Conservation (phyloP, 2,113 vertebrate genomes). For the Amphiprion ocellaris region DNA sequence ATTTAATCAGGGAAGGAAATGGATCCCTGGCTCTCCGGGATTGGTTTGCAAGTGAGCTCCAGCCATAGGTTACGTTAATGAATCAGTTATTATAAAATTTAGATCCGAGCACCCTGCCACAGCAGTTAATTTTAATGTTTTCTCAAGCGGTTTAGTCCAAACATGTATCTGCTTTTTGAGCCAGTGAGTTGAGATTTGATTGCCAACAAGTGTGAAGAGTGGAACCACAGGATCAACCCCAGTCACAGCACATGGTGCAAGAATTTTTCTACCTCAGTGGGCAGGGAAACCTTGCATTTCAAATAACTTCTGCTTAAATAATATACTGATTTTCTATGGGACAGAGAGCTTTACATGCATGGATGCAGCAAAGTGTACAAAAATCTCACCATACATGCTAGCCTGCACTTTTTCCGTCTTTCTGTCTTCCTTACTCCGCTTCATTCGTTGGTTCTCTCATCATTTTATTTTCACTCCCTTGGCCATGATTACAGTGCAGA, state of each 20-base stretch:
- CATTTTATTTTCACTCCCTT: conserved; percentile 58
- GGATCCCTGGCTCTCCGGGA: conserved; percentile 39
- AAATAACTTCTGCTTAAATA: conserved; percentile 27
- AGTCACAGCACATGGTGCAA: not conserved
- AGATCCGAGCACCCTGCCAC: not conserved
- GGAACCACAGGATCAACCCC: not conserved
- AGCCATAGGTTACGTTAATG: conserved; percentile 41
- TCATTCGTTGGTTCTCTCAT: conserved; percentile 33
- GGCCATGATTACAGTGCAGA: conserved; percentile 44
- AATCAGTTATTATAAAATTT: conserved; percentile 18
- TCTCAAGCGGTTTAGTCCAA: not conserved
- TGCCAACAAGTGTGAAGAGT: conserved; percentile 5
- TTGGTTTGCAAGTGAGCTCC: conserved; percentile 31
- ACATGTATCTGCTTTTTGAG: conserved; percentile 6
- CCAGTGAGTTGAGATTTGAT: conserved; percentile 18
- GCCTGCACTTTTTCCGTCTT: not conserved
- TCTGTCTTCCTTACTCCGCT: conserved; percentile 1
- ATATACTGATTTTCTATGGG: not conserved
- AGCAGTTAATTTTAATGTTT: conserved; percentile 10
- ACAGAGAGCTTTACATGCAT: conserved; percentile 22
- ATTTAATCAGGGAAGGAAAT: conserved; percentile 65
- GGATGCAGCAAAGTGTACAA: not conserved
- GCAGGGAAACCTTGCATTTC: conserved; percentile 18
- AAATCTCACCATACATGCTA: conserved; percentile 4
- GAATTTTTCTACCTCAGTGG: conserved; percentile 3